Evolutionary conservation across 2,797 vertebrate species (phyloP), one percentile per base, ranked within the genome.

Genomic region (Fringilla coelebs): DNA sequence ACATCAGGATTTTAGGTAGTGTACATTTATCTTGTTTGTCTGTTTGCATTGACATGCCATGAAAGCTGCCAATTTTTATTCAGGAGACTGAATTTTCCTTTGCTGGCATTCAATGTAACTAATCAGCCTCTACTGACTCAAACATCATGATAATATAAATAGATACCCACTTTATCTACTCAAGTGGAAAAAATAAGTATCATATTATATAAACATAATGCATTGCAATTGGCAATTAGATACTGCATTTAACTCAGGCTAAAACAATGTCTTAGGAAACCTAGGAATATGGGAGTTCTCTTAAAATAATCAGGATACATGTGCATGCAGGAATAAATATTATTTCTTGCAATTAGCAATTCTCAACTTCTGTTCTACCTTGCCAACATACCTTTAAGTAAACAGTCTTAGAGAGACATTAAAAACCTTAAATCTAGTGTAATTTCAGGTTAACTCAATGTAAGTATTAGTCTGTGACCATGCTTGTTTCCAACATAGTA

Each of bases 191-290:
- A 96, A 96, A 95, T 94, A 97, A 95, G 73, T 88, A 96, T 96
- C 93, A 87, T 96, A 96, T 96, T 97, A 94, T 94, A 95, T 97
- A 97, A 98, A 96, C 93, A 96, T 95, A 94, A 95, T 78, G 49
- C 75, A 93, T 81, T 96, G 67, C 58, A 94, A 90, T 94, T 96
- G 91, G 94, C 96, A 97, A 96, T 96, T 96, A 96, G 88, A 95
- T 93, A 77, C 85, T 93, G 22, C 70, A 80, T 96, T 96, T 96
- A 96, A 92, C 57, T 91, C 72, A 65, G 55, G 57, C 48, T 97
- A 86, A 96, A 96, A 81, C 48, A 91, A 63, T 61, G 78, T 77
- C 65, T 94, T 85, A 75, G 51, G 66, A 90, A 97, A 96, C 28
- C 15, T 73, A 89, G 48, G 79, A 78, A 32, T 70, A 74, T 1